Evolutionary conservation across 2,113 vertebrate species (phyloP).

Genomic region (Delphinapterus leucas): DNA sequence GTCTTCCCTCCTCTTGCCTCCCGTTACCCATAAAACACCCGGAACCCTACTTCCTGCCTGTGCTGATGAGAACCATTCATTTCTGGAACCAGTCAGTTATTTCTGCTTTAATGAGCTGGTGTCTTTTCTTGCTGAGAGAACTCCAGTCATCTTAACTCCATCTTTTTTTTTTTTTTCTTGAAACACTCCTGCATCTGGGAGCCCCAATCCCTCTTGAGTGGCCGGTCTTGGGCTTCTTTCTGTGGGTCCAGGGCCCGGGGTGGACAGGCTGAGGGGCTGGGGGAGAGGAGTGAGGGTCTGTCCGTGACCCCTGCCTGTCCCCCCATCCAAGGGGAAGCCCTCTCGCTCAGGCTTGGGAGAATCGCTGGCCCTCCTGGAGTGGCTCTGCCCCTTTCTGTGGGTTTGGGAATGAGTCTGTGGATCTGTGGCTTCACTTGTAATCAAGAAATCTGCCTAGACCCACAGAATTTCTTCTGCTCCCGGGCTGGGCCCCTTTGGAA

Average conservation of each 20-base stretch:
- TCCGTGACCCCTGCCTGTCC: rapidly evolving
- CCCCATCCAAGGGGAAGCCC: not conserved
- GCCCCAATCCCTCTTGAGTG: not conserved
- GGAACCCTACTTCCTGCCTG: not conserved
- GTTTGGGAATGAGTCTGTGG: not conserved
- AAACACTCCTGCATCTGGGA: not conserved
- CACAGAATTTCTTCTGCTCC: slow-evolving; percentile 1
- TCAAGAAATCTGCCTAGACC: slow-evolving; percentile 45
- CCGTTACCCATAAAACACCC: not conserved
- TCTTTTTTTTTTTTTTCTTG: not conserved
- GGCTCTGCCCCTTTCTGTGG: not conserved
- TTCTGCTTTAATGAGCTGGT: not conserved
- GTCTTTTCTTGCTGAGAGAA: slow-evolving; percentile 27
- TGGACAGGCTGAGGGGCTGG: not conserved
- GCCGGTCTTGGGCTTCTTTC: not conserved
- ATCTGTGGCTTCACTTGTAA: slow-evolving; percentile 26
- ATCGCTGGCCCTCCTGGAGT: not conserved
- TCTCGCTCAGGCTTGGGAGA: not conserved
- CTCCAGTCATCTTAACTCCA: not conserved
- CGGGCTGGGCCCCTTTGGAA: not conserved
- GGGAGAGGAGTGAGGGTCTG: not conserved
- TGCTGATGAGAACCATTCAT: slow-evolving; percentile 29
- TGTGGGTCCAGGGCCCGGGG: not conserved
- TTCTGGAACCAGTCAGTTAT: slow-evolving; percentile 61
- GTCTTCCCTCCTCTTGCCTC: not conserved